Conservation (phyloP, 2,888 invertebrate genomes). For the Hofmannophila pseudospretella region DNA sequence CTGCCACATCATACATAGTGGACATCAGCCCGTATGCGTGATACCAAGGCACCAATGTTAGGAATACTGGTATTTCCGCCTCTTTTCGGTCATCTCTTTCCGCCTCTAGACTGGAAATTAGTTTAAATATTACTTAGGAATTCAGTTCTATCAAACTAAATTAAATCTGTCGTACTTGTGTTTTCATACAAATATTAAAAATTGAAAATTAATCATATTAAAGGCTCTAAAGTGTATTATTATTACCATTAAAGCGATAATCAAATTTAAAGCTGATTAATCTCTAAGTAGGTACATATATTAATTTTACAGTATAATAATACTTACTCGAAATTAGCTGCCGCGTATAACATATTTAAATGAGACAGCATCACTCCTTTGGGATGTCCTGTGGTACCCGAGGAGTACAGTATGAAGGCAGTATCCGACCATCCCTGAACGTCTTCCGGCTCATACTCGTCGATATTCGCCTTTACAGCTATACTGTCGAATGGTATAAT, state of each 20-base stretch:
- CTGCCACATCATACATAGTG: conserved; percentile 70
- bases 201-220: too few relatives aligned
- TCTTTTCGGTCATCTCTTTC: neutral
- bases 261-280: too few relatives aligned
- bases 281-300: too few relatives aligned
- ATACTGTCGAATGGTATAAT: conserved; percentile 47
- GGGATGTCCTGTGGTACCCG: conserved; percentile 87
- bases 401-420: conserved; percentile 73
- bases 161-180: too few relatives aligned
- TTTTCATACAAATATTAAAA: too few relatives aligned
- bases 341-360: conserved; percentile 61
- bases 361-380: conserved; percentile 87
- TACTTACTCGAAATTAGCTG: conserved; percentile 61
- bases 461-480: conserved; percentile 40
- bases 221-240: too few relatives aligned
- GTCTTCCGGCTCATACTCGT: conserved; percentile 18
- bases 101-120: neutral
- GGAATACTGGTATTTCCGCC: conserved; percentile 13
- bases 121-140: too few relatives aligned
- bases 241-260: too few relatives aligned
- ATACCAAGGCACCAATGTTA: conserved; percentile 87
- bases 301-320: too few relatives aligned
- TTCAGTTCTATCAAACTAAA: too few relatives aligned
- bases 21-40: conserved; percentile 86
- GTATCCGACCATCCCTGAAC: conserved; percentile 23